Evolutionary conservation across 2,797 vertebrate species (phyloP), one percentile per base, ranked within the genome.

Genomic region (Lagocephalus sceleratus): DNA sequence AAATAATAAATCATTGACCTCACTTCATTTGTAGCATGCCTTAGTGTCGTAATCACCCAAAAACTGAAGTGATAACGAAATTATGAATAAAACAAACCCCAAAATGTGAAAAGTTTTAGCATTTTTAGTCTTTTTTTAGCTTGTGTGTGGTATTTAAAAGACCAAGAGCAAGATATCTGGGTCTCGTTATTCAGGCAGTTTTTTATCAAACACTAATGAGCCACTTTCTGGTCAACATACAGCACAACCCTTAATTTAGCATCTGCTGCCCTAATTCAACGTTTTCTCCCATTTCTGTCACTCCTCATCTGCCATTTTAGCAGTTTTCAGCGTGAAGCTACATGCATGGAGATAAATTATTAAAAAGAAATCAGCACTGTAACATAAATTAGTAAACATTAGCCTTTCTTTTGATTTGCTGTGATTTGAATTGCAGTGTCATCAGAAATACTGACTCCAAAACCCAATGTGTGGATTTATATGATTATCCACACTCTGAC

Each of bases 191-290:
- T 23, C 32, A 3, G 20, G 16, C 63, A 20, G 20, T 45, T 52
- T 54, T 49, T 21, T 25, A 21, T 38, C 32, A 61, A 53, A 1
- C 9, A 32, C 45, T 12, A 32, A 19, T 19, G 32, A 65, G 46
- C 25, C 20, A 26, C 7, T 38, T 32, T 51, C 15, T 5, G 19
- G 16, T 47, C 19, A 47, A 57, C 40, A 35, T 48, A 20, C 40
- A 51, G 32, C 11, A n/a, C 43, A 52, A 40, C 8, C 22, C 20
- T 55, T 50, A 57, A 63, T 53, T 56, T 53, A 65, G 47, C 48
- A 51, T 45, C 29, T 4, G 1, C 39, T 47, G 55, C 19, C 55
- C 51, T 46, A 41, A 47, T 51, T 66, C 20, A 48, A 20, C 51
- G 65, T 38, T 22, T 29, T 22, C 23, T 58, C 32, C 25, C 51